These are phyloP conservation scores for Lagocephalus sceleratus DNA, from an alignment of 2,797 vertebrate genomes.

Conservation along the genomic window DNA sequence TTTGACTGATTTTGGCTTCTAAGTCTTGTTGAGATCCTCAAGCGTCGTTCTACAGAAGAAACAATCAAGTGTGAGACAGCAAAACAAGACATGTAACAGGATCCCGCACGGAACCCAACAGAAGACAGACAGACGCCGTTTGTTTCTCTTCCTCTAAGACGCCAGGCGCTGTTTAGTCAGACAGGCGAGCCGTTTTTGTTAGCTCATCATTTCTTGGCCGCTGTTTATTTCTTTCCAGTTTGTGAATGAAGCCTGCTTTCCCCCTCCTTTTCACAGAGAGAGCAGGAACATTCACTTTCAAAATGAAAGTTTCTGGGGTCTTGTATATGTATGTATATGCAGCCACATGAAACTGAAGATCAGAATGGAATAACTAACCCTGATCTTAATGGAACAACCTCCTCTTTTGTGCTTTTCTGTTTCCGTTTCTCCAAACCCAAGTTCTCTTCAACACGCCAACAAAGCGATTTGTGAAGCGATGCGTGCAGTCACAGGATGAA, in stretches of 20 bases:
- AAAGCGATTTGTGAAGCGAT: not conserved
- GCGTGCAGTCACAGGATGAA: not conserved
- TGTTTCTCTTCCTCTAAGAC: constrained; percentile 53
- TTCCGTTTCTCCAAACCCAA: not conserved
- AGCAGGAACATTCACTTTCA: constrained; percentile 28
- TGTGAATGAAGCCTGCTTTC: constrained; percentile 27
- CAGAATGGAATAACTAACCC: constrained; percentile 25
- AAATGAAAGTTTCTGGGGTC: not conserved
- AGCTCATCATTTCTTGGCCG: constrained; percentile 22
- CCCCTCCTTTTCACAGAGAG: constrained; percentile 27
- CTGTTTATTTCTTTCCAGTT: constrained; percentile 16
- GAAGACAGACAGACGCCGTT: constrained; percentile 54
- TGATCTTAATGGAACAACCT: constrained; percentile 4
- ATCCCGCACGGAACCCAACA: constrained; percentile 50
- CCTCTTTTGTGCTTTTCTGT: constrained; percentile 5
- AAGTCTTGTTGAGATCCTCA: no score
- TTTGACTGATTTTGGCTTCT: constrained; percentile 39
- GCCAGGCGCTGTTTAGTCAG: constrained; percentile 42
- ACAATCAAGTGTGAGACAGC: constrained; percentile 47
- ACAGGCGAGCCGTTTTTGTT: constrained; percentile 40
- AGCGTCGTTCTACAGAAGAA: constrained; percentile 12
- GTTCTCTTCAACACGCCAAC: not conserved
- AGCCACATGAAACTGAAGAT: constrained; percentile 11
- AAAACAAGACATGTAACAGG: constrained; percentile 29
- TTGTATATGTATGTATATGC: constrained; percentile 24